Base-by-base conservation (phyloP, 2,888 invertebrate genomes). In the Drosophila ezoana region DNA sequence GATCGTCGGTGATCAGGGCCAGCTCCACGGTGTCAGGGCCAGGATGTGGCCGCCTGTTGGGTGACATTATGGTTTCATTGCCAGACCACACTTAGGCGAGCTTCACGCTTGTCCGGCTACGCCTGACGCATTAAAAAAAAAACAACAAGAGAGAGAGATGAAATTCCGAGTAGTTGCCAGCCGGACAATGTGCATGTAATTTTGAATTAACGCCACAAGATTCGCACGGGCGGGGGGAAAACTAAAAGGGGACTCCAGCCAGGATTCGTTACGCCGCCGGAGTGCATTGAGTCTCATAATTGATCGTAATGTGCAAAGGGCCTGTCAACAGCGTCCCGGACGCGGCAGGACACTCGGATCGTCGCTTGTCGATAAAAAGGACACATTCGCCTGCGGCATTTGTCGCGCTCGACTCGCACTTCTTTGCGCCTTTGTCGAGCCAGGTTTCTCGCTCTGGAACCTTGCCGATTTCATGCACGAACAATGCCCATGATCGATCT, bases 221-320 rank as follows among this genome's bases (percentile, higher is more conserved):
- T 81, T 63, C 28, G 28, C 28, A 28, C 53, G 44, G 52, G 28
- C 37, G 38, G 35, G 43, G 61, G 54, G 37, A 52, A 58, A 58
- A 79, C 64, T 77, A 78, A 75, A 75, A 69, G 11, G 14, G 52
- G 28, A 76, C 64, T 70, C 69, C 57, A 28, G 28, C 41, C 79
- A n/a, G 9, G 40, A 52, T 91, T 90, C 77, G 91, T 81, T 88
- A 81, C 91, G 90, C 91, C 72, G 72, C 78, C 80, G 90, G 90
- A 82, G 65, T 69, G 71, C 85, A 90, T 90, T 90, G 79, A 89
- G 88, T 72, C 85, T 89, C 88, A 91, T 91, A 86, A 91, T 91
- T 89, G 90, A 78, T 83, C 90, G 89, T 91, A 90, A 91, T 91
- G 87, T 87, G 81, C 78, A 76, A 76, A 77, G 60, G 45, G 72